A percentile compares a stretch with the other conserved stretches of the same genome.
Conservation (phyloP, 2,888 invertebrate genomes). For the Bembecia ichneumoniformis region DNA sequence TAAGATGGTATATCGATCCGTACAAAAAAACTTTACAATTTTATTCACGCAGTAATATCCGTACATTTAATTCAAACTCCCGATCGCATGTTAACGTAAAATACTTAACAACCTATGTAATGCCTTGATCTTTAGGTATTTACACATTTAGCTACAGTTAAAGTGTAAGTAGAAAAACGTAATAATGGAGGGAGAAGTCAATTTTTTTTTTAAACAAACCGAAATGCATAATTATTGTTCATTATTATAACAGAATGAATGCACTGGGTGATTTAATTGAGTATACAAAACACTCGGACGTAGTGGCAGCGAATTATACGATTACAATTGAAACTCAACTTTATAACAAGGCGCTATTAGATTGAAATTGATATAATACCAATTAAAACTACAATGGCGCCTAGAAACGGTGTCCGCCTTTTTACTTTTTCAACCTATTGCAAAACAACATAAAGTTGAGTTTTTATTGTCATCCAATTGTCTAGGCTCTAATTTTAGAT, state of each 20-base stretch:
- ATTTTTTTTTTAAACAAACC: constrained; percentile 15
- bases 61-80: neutral
- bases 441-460: too few species aligned
- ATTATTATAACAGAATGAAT: constrained; percentile 43
- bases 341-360: too few species aligned
- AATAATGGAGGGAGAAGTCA: constrained; percentile 20
- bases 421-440: neutral
- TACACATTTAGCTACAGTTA: constrained; percentile 49
- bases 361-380: too few species aligned
- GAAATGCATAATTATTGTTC: constrained; percentile 30
- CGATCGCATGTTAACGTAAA: neutral
- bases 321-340: too few species aligned
- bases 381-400: too few species aligned
- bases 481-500: too few species aligned
- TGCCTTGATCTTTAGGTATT: constrained; percentile 52
- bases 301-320: too few species aligned
- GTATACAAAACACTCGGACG: too few species aligned
- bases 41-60: neutral
- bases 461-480: too few species aligned
- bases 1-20: neutral
- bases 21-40: neutral
- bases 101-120: constrained; percentile 11
- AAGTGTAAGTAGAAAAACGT: constrained; percentile 22
- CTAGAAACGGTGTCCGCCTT: too few species aligned
- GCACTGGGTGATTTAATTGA: constrained; percentile 17